These are phyloP conservation scores for Magallana gigas DNA, from an alignment of 1,140 invertebrate genomes.

Conservation along the genomic window DNA sequence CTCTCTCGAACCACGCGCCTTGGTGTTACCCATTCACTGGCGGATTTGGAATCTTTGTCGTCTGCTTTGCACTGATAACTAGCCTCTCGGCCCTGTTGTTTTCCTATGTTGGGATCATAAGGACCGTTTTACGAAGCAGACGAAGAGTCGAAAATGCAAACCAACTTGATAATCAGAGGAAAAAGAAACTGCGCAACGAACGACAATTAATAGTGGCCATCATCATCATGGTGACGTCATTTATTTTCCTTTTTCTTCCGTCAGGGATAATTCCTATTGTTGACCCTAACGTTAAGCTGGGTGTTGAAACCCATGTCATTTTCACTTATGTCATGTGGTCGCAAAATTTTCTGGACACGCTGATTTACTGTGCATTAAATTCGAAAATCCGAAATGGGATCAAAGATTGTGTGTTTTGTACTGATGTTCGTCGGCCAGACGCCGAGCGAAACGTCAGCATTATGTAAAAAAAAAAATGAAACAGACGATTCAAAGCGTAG, in stretches of 20 bases:
- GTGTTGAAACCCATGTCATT: conserved; percentile 2
- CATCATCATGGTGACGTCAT: conserved; percentile 15
- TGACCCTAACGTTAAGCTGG: background rate
- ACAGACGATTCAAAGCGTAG: too few species aligned
- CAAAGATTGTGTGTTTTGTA: background rate
- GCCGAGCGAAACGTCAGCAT: too few species aligned
- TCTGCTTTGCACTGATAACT: background rate
- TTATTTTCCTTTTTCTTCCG: background rate
- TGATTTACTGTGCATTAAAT: background rate
- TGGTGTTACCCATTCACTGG: conserved; percentile 5
- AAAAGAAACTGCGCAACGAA: conserved; percentile 1
- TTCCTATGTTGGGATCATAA: conserved; percentile 24
- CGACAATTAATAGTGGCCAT: background rate
- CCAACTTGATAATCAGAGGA: background rate
- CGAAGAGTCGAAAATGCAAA: background rate
- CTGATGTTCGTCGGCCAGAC: background rate
- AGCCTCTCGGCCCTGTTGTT: background rate
- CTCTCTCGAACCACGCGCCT: background rate
- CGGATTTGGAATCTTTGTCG: conserved; percentile 2
- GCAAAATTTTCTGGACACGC: background rate
- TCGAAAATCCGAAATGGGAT: conserved; percentile 5
- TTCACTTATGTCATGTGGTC: conserved; percentile 29
- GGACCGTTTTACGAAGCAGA: background rate
- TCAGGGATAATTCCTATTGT: background rate
- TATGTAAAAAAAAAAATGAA: too few species aligned